Evolutionary conservation across 2,888 invertebrate species (phyloP), one percentile per base, ranked within the genome.

Genomic region (Argyra leucocephala): DNA sequence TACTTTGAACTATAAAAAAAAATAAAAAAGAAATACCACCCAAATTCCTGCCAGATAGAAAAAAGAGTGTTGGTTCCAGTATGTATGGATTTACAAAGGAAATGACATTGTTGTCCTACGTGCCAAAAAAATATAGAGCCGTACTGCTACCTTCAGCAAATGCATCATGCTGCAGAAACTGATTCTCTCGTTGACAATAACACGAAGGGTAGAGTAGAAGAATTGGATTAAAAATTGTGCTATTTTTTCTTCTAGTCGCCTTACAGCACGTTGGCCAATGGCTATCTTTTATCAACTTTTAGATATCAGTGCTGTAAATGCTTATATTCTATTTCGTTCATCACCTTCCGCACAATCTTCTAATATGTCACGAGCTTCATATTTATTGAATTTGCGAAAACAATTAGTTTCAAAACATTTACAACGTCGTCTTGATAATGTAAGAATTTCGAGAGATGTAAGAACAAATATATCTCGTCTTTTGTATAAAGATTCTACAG

Each of bases 111-210:
- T 67, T 67, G 57, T 69, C 69, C 3, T 67, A 66, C 65, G 69
- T 67, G 18, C 66, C 66, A 63, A 69, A 66, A 61, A 68, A 65
- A 68, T 69, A 69, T 65, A 68, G 68, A 66, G 64, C 65, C n/a
- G 67, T 69, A 48, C 63, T 68, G 26, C 22, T 66, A 31, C 48
- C 67, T 64, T 65, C 64, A 62, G 64, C 66, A n/a, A 63, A 62
- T 65, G 26, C 66, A 66, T 10, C 65, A 69, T 58, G 64, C 36
- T 61, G 63, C 48, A 62, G 63, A 63, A 63, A 31, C 57, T 21
- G 64, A 67, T 60, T 63, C 61, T 66, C 66, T 64, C 65, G 66
- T 67, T 58, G 67, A 67, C 58, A 68, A 68, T 59, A 15, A 59
- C 63, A 68, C 67, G 23, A 67, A 31, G 31, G 31, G 31, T 7